phyloP scores from a whole-genome alignment of 1,140 invertebrate genomes.

The Eupeodes corollae region DNA sequence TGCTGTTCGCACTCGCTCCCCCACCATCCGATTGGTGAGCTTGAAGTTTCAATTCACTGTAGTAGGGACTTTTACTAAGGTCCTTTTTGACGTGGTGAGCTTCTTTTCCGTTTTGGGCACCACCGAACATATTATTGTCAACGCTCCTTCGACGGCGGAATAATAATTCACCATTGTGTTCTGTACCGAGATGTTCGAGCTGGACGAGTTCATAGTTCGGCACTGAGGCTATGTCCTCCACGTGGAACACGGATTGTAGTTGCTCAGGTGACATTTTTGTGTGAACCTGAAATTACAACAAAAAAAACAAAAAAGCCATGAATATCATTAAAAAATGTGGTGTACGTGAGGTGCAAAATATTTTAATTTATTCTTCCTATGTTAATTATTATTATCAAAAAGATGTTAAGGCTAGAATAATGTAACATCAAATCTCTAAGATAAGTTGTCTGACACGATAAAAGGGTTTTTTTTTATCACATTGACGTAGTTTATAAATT shows the following conservation, averaged over 20 bases:
- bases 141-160: constrained; percentile 36
- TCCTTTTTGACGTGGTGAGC: constrained; percentile 36
- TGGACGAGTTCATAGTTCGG: constrained; percentile 45
- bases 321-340: too few relatives aligned
- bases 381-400: too few relatives aligned
- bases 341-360: too few relatives aligned
- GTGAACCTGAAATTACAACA: constrained; percentile 61
- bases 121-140: constrained; percentile 13
- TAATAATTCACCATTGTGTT: constrained; percentile 23
- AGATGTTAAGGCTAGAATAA: too few relatives aligned
- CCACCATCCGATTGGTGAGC: constrained; percentile 7
- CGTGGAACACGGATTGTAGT: constrained; percentile 67
- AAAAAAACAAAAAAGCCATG: too few relatives aligned
- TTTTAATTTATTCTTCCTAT: too few relatives aligned
- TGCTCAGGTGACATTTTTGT: constrained; percentile 73
- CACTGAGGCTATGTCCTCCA: constrained; percentile 57
- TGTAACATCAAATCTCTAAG: too few relatives aligned
- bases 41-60: constrained; percentile 26
- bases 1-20: constrained; percentile 7
- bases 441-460: too few relatives aligned
- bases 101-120: constrained; percentile 11
- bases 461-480: too few relatives aligned
- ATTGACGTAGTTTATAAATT: too few relatives aligned
- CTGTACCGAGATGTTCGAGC: constrained; percentile 41
- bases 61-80: constrained; percentile 35